Base-by-base conservation (phyloP, 2,797 vertebrate genomes). In the Melanotaenia parkinsoni region DNA sequence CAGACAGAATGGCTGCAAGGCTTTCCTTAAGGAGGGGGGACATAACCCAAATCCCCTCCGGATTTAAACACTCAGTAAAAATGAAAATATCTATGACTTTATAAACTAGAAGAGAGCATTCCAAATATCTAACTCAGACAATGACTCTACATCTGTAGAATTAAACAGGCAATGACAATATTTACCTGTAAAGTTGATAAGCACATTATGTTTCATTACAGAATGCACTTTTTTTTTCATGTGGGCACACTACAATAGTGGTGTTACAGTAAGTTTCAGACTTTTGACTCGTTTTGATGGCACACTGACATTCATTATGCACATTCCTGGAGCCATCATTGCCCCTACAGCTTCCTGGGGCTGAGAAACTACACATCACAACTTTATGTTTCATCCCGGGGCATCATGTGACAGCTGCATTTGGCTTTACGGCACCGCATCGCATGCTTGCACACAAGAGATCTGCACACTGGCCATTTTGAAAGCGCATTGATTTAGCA, bases 141-240 rank as follows among this genome's bases (percentile, higher is more conserved):
- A 33, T 12, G 22, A n/a, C 51, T 70, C 51, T 24, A 28, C 24
- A 69, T 67, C 75, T 40, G 66, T 82, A 38, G 38, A 35, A 56
- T 63, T 71, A 61, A 10, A 3, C n/a, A 78, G 57, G 63, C 4
- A 51, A 33, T 11, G 43, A 38, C 67, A 62, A 80, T 76, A 60
- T 77, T 78, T 54, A 57, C 57, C 64, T 67, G 58, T 74, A 80
- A 77, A 40, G 70, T 60, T 63, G 79, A 71, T 82, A 77, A 82
- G 70, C 43, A 58, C 57, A 58, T 74, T 78, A 83, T 60, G 51
- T 86, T 88, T 85, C 71, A 86, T 85, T 87, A 72, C 74, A 77
- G 35, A 28, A 13, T 66, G 80, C 57, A 54, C 56, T 56, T 38
- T 65, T 61, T 9, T 73, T 64, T 85, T 66, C 51, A 58, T 67